Conservation (phyloP, 2,113 vertebrate genomes). For the Microcebus ravelobensis region DNA sequence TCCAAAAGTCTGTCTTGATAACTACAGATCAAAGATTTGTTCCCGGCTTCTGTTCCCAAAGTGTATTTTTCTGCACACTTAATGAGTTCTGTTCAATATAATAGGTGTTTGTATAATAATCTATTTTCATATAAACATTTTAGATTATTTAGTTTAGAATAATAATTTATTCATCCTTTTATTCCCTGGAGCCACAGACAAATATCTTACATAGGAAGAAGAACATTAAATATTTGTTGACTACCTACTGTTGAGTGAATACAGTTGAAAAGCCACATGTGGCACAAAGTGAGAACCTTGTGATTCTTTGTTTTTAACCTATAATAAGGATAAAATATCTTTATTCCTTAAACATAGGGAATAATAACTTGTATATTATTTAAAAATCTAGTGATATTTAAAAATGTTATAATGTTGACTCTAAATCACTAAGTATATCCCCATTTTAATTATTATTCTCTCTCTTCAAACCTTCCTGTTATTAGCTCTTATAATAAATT, state of each 20-base stretch:
- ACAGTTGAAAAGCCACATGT: background rate
- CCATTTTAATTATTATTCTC: background rate
- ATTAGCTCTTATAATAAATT: background rate
- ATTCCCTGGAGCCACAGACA: background rate
- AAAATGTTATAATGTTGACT: background rate
- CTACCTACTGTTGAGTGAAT: background rate
- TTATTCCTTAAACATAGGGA: background rate
- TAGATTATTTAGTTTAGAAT: slow-evolving; percentile 1
- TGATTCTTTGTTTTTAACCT: background rate
- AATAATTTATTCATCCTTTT: background rate
- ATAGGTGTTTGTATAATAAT: background rate
- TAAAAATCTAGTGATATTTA: background rate
- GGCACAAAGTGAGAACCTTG: fast-evolving
- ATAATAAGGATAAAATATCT: background rate
- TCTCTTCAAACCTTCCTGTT: background rate
- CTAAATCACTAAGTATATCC: background rate
- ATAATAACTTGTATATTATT: background rate
- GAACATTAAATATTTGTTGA: background rate
- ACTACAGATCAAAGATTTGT: background rate
- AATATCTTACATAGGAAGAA: background rate
- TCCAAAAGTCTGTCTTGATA: background rate
- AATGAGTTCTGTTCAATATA: background rate
- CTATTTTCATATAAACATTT: background rate
- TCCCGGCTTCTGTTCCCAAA: background rate
- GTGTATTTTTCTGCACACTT: background rate